Evolutionary conservation across 2,888 invertebrate species (phyloP).

Genomic region (Chromoteleia sp.): DNA sequence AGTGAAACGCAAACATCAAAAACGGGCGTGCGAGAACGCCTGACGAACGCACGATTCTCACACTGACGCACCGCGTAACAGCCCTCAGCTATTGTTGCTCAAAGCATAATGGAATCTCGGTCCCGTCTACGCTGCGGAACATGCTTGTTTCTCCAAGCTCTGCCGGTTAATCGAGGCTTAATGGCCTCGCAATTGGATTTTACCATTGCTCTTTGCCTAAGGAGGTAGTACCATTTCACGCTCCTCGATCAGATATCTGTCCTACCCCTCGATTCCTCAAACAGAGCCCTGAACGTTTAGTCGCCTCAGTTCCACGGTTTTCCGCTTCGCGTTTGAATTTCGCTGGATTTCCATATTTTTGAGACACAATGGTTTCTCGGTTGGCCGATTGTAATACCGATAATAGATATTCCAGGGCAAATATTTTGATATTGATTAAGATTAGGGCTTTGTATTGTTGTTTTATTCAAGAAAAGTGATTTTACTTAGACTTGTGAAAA

Average conservation of each 20-base stretch:
- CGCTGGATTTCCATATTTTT: slow-evolving; percentile 56
- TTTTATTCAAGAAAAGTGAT: no score
- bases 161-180: slow-evolving; percentile 83
- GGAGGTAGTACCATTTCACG: slow-evolving; percentile 81
- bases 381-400: background rate
- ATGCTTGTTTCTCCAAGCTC: slow-evolving; percentile 73
- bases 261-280: slow-evolving; percentile 69
- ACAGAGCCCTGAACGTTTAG: slow-evolving; percentile 50
- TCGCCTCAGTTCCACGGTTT: slow-evolving; percentile 39
- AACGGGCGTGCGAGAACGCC: slow-evolving; percentile 72
- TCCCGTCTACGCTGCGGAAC: slow-evolving; percentile 73
- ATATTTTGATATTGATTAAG: background rate
- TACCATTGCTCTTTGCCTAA: slow-evolving; percentile 84
- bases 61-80: slow-evolving; percentile 82
- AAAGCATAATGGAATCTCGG: slow-evolving; percentile 84
- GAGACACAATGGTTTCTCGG: background rate
- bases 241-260: slow-evolving; percentile 78
- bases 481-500: no score
- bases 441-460: no score
- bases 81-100: slow-evolving; percentile 85
- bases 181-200: slow-evolving; percentile 85
- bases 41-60: slow-evolving; percentile 82
- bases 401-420: background rate
- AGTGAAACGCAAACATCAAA: slow-evolving; percentile 83
- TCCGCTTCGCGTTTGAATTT: slow-evolving; percentile 33